Base-by-base conservation (phyloP, 1,140 invertebrate species). In the Diachasma alloeum region DNA sequence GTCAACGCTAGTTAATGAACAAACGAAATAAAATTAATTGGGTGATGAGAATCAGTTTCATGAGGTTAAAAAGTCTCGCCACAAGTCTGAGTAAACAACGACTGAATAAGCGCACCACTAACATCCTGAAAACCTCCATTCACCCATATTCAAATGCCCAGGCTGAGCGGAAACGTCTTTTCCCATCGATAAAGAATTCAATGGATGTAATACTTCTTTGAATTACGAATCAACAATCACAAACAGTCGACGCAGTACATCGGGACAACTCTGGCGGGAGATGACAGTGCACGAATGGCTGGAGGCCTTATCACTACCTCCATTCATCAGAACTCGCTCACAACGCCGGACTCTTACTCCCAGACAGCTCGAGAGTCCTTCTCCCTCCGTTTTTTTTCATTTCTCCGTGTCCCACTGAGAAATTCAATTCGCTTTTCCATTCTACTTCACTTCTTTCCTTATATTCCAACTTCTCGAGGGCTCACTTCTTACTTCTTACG, bases 361-460 rank as follows among this genome's bases (percentile, higher is more conserved):
- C 24, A 11, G 22, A 24, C 4, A 0, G 13, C 59, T 66, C n/a
- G 24, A 59, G 53, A 19, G 24, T 59, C 53, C 53, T 59, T n/a
- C 24, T 59, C 13, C 10, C 11, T 19, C n/a, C 17, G 8, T 42
- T 42, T 13, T 42, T 11, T 42, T 42, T 11, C 6, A 31, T 42
- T 13, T 42, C 39, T 13, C 53, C 26, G 31, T 66, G 31, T 36
- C 31, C 22, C 31, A 26, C 15, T 0, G 31, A 26, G 31, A 70
- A 70, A 70, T 70, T 70, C 15, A 70, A 70, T 70, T 70, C 37
- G 13, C 39, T 26, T 74, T 44, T 46, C 11, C 42, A n/a, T 44
- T 66, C 76, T 78, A 59, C 46, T 66, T 71, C 17, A 37, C 69
- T 37, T 48, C 36, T 17, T 53, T 19, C 10, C 11, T 37, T 24